Percentiles rank a stretch among this genome's conserved stretches.
Conservation (phyloP, 2,113 vertebrate species). For the Crypturellus undulatus region DNA sequence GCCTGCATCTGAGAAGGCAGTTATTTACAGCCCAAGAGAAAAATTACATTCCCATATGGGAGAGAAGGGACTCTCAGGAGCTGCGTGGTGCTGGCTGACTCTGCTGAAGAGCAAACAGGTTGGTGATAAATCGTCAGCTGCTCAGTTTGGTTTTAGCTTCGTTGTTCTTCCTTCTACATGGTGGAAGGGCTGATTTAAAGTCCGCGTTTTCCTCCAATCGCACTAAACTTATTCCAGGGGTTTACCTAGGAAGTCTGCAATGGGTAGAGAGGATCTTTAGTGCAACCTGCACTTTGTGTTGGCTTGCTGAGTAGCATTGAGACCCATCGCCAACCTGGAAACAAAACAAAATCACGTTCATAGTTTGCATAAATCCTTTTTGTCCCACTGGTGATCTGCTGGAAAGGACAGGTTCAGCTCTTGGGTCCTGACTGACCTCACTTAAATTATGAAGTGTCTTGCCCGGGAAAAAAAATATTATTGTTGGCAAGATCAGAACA, state of each 20-base stretch:
- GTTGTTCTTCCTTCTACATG: neutral
- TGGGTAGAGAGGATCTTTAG: neutral
- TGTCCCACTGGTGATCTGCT: conserved; percentile 8
- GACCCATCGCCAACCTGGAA: rapidly evolving
- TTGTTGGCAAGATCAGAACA: conserved; percentile 50
- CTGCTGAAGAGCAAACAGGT: neutral
- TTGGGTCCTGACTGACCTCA: conserved; percentile 33
- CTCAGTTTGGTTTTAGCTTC: neutral
- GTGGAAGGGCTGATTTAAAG: neutral
- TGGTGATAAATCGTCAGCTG: neutral
- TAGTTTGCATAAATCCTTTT: conserved; percentile 28
- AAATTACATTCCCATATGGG: neutral
- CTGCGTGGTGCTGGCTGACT: neutral
- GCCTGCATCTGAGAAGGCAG: neutral
- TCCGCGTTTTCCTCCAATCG: neutral
- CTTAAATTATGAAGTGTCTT: conserved; percentile 49
- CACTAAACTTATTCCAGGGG: neutral
- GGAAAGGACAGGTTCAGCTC: conserved; percentile 46
- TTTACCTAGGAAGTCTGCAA: neutral
- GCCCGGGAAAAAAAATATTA: conserved; percentile 57
- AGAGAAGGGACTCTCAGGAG: neutral
- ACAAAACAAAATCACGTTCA: neutral
- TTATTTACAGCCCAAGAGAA: neutral
- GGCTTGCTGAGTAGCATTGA: neutral
- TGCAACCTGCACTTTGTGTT: neutral